Percentiles rank a stretch among this genome's conserved stretches.
Conservation (phyloP, 2,797 vertebrate species). For the Cyclopterus lumpus region DNA sequence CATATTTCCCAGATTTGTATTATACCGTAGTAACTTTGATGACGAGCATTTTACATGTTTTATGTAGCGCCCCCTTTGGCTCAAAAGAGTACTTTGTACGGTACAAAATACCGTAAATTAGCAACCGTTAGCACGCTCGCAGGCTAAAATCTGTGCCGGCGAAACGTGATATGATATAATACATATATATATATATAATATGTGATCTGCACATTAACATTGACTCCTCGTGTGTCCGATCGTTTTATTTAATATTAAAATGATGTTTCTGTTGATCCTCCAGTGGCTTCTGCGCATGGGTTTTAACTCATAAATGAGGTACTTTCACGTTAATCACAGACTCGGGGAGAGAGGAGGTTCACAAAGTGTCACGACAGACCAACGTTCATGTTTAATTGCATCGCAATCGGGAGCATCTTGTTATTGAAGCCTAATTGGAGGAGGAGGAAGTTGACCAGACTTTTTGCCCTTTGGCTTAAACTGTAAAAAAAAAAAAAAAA, state of each 20-base stretch:
- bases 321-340: not conserved
- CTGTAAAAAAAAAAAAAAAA: not conserved
- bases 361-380: slow-evolving; percentile 1
- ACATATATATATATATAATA: no score
- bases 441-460: slow-evolving; percentile 15
- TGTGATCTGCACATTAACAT: not conserved
- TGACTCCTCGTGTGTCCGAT: no score
- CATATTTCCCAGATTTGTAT: not conserved
- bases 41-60: not conserved
- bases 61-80: not conserved
- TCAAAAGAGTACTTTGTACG: no score
- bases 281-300: not conserved
- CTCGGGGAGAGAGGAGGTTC: not conserved
- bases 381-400: slow-evolving; percentile 26
- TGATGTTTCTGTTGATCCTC: not conserved
- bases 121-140: not conserved
- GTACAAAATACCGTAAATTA: not conserved
- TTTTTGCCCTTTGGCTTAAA: slow-evolving; percentile 26
- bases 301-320: not conserved
- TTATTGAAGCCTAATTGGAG: slow-evolving; percentile 37
- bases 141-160: no score
- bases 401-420: slow-evolving; percentile 22
- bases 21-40: no score
- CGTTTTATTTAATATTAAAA: no score
- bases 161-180: no score